These are phyloP conservation scores for Linyphia triangularis DNA, from an alignment of 2,888 invertebrate species.

Conservation along the genomic window DNA sequence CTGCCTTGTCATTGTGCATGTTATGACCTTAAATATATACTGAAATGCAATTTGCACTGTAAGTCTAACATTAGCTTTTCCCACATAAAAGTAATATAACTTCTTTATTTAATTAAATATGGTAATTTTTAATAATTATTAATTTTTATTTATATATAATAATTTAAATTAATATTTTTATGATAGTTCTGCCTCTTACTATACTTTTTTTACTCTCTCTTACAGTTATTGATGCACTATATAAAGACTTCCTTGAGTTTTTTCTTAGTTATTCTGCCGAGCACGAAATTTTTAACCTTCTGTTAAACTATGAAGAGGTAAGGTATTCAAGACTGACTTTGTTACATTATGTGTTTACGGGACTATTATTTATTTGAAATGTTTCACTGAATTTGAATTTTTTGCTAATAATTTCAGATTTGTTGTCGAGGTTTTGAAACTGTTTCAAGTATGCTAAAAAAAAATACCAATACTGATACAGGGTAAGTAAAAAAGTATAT, in stretches of 20 bases:
- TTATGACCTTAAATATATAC: too few species aligned
- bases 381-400: not conserved
- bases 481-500: constrained; percentile 43
- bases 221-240: constrained; percentile 46
- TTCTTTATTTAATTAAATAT: not conserved
- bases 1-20: too few species aligned
- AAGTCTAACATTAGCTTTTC: too few species aligned
- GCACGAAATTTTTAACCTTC: constrained; percentile 61
- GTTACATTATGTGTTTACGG: too few species aligned
- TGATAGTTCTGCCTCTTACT: not conserved
- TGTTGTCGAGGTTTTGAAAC: constrained; percentile 54
- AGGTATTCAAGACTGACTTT: not conserved
- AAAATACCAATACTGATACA: constrained; percentile 12
- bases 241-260: constrained; percentile 64
- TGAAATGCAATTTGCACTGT: too few species aligned
- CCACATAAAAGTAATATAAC: not conserved
- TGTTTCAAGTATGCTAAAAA: constrained; percentile 19
- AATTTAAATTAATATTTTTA: not conserved
- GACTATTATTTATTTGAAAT: not conserved
- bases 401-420: constrained; percentile 24
- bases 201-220: not conserved
- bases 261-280: constrained; percentile 61
- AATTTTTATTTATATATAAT: not conserved
- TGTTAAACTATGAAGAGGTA: constrained; percentile 71
- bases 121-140: not conserved